Evolutionary conservation across 2,888 invertebrate genomes (phyloP), one percentile per base, ranked within the genome.

Genomic region (Athrips mouffetella): DNA sequence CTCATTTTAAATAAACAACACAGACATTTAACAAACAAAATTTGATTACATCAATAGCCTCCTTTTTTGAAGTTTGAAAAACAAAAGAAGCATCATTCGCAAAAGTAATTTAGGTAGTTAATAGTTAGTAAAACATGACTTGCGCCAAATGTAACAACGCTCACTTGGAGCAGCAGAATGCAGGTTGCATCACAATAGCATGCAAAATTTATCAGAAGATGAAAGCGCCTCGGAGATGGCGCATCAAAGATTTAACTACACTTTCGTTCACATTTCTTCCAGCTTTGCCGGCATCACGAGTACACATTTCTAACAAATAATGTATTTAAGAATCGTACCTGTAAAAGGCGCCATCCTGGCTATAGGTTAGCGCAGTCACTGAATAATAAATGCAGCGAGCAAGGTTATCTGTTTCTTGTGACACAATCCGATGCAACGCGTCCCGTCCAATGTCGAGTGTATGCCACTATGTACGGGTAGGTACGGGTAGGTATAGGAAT

Each of bases 321-420:
- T 47, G 27, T 48, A 59, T 60, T 60, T 52, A 55, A 54, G 63
- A 72, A 70, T 72, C 75, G 68, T 80, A 88, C 87, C 87, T 84
- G 76, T 72, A 70, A 69, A 70, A 69, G 75, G 71, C 85, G 84
- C 87, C 87, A 88, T 87, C 83, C 83, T 85, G 80, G 70, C 76
- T 70, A 72, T 70, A 70, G 76, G 67, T 73, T 66, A 79, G 75
- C 80, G 76, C 75, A 76, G 76, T 67, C 74, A 79, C 83, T 87
- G 86, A 86, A 87, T 87, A 80, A 86, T 85, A 78, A 71, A 88
- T 86, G 84, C 78, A 79, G 65, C 70, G 64, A 61, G 62, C 80
- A 79, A 84, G 81, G 82, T 82, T 85, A 78, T 71, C 59, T 70
- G 40, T 30, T 15, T 13, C 62, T 57, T 63, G 65, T 68, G 62